Conservation (phyloP, 2,888 invertebrate genomes). For the Ochropleura leucogaster region DNA sequence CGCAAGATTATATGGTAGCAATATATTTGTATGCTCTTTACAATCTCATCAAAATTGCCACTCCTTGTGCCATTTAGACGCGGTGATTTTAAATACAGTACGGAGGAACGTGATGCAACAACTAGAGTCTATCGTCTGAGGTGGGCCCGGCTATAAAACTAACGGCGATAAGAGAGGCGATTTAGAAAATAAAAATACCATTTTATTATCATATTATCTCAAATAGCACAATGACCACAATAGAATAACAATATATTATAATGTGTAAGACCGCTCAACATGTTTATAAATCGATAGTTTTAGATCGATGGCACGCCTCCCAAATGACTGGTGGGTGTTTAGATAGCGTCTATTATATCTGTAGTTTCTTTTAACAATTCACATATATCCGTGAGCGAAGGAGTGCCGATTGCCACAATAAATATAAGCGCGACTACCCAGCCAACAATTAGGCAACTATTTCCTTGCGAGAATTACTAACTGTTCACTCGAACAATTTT, state of each 20-base stretch:
- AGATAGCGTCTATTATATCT: slow-evolving; percentile 39
- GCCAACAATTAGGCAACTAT: slow-evolving; percentile 51
- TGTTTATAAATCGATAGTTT: slow-evolving; percentile 61
- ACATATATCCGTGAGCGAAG: slow-evolving; percentile 56
- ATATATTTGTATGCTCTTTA: slow-evolving; percentile 43
- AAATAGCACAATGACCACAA: slow-evolving; percentile 61
- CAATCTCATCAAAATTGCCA: slow-evolving; percentile 51
- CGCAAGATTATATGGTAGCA: slow-evolving; percentile 39
- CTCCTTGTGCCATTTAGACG: slow-evolving; percentile 40
- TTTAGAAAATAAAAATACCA: slow-evolving; percentile 62
- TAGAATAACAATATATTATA: slow-evolving; percentile 63
- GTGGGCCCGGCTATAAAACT: slow-evolving; percentile 60
- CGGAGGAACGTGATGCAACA: slow-evolving; percentile 47
- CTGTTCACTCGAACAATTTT: slow-evolving; percentile 40
- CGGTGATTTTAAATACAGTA: slow-evolving; percentile 31
- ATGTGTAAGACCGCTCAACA: slow-evolving; percentile 60
- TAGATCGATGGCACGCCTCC: slow-evolving; percentile 50
- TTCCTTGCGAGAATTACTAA: slow-evolving; percentile 36
- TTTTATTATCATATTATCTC: slow-evolving; percentile 67
- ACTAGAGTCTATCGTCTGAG: slow-evolving; percentile 40
- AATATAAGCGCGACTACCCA: slow-evolving; percentile 31
- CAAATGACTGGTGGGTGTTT: slow-evolving; percentile 46
- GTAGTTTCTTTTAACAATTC: slow-evolving; percentile 54
- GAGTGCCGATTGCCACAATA: slow-evolving; percentile 50
- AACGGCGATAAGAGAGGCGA: slow-evolving; percentile 53